Evolutionary conservation across 2,888 invertebrate genomes (phyloP), one percentile per base, ranked within the genome.

Genomic region (Noctua comes): DNA sequence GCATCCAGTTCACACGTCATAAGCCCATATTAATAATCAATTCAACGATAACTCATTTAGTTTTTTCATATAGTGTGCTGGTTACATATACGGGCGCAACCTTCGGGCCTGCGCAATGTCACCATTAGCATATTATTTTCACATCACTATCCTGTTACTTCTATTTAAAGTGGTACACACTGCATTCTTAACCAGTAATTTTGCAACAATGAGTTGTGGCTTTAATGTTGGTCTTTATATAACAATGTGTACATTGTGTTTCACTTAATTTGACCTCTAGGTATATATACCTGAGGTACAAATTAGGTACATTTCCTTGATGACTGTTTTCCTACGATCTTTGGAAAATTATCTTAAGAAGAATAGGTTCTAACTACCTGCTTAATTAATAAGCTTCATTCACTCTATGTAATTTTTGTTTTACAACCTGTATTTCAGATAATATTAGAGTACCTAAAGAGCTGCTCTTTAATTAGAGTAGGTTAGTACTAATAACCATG

Each of bases 1-100:
- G 48, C n/a, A 36, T 24, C n/a, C 18, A 36, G 27, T 16, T 24
- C 7, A 36, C 16, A 54, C 24, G 59, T 68, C 16, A 73, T 46
- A 10, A n/a, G 43, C 66, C 43, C n/a, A 40, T 46, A 66, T 57
- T 68, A 54, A 40, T 77, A 71, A 83, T 68, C n/a, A 71, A 66
- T 83, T 70, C 66, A 72, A 48, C 36, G 59, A 73, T 77, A 83
- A 76, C 48, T 73, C 64, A 46, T 76, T 82, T 72, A 57, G 54
- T 80, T 85, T 82, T 80, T 75, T 79, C 40, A 77, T 74, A 68
- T 40, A 36, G 43, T 80, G 76, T 75, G 48, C 77, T 71, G 74
- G 62, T 77, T 77, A 46, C 82, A 65, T 74, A 89, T 88, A 87
- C 86, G 88, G 88, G 89, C 57, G 40, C 76, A 84, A 78, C 89